Conservation (phyloP, 1,140 invertebrate species). For the Drosophila nigrodunni region DNA sequence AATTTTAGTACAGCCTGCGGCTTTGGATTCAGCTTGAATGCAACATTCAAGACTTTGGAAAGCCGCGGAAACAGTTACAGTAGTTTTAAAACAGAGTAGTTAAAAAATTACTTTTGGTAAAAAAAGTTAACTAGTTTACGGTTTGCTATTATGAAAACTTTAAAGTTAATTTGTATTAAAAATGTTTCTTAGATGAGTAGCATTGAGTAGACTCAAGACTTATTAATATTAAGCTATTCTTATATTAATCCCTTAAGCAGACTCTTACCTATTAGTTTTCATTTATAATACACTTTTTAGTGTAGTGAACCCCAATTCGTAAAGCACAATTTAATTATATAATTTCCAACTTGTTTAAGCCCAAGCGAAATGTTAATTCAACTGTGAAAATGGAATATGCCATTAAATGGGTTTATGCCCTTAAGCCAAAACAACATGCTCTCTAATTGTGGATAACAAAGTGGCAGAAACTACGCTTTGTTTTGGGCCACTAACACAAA, state of each 20-base stretch:
- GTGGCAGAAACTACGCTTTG: neutral
- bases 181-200: no score
- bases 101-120: no score
- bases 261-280: no score
- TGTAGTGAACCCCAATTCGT: neutral
- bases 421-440: conserved; percentile 4
- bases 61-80: neutral
- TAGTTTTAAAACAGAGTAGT: no score
- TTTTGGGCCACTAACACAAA: neutral
- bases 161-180: no score
- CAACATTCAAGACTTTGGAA: neutral
- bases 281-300: neutral
- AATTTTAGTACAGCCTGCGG: neutral
- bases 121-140: no score
- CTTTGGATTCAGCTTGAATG: neutral
- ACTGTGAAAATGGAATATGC: conserved; percentile 1
- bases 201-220: no score
- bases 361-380: conserved; percentile 6
- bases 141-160: no score
- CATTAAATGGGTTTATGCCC: conserved; percentile 1
- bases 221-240: no score
- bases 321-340: neutral
- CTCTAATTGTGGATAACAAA: conserved; percentile 6
- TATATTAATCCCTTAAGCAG: no score
- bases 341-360: conserved; percentile 5